Conservation (phyloP, 2,797 vertebrate species). For the Chelidonichthys spinosus region DNA sequence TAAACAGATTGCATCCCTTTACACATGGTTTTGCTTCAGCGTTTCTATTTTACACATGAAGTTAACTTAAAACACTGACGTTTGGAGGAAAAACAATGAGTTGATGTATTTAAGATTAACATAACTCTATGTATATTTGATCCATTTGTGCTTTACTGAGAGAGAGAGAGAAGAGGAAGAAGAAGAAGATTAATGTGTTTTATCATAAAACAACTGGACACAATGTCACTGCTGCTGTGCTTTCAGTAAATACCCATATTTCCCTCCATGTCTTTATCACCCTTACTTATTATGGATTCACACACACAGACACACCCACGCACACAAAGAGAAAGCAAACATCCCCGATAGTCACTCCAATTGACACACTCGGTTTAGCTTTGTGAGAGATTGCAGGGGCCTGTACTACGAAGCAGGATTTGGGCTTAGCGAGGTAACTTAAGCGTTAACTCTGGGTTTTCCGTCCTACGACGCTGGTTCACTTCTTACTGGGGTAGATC, state of each 20-base stretch:
- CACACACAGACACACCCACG: slow-evolving; percentile 6
- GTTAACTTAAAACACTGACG: no score
- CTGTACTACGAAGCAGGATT: no score
- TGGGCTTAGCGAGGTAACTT: no score
- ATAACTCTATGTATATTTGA: slow-evolving; percentile 13
- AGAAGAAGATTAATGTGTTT: slow-evolving; percentile 34
- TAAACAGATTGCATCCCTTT: no score
- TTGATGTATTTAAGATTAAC: slow-evolving; percentile 20
- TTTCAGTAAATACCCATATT: slow-evolving; percentile 67
- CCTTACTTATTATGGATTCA: slow-evolving; percentile 56
- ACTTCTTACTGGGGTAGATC: no score
- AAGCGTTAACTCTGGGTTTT: no score
- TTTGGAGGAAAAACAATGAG: not conserved
- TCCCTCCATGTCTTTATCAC: slow-evolving; percentile 61
- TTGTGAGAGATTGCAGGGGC: slow-evolving; percentile 48
- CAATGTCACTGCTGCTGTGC: slow-evolving; percentile 64
- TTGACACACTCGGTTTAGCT: slow-evolving; percentile 65
- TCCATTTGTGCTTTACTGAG: slow-evolving; percentile 19
- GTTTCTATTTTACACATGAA: no score
- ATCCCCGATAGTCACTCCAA: slow-evolving; percentile 37
- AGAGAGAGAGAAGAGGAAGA: slow-evolving; percentile 1
- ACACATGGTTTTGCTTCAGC: no score
- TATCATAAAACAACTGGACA: slow-evolving; percentile 66
- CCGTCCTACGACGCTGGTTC: no score
- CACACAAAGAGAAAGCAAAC: slow-evolving; percentile 17